Evolutionary conservation across 1,140 invertebrate genomes (phyloP).

Genomic region (Microvelia longipes): DNA sequence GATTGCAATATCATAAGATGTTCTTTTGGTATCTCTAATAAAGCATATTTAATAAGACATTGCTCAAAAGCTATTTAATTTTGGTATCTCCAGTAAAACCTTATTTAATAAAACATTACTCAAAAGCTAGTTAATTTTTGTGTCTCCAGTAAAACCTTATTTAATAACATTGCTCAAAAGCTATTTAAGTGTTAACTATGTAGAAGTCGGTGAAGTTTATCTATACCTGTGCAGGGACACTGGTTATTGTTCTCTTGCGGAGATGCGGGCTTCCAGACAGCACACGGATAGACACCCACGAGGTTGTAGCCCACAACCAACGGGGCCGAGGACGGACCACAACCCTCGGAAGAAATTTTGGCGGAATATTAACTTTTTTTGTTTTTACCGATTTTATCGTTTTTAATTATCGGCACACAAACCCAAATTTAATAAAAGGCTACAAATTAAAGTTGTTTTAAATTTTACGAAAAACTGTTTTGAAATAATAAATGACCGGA

Average conservation of each 20-base stretch:
- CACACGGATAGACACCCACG: constrained; percentile 38
- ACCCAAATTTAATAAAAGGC: background rate
- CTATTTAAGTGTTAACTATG: no score
- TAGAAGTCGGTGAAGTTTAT: no score
- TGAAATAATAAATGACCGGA: background rate
- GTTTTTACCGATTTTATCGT: background rate
- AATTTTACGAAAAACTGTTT: background rate
- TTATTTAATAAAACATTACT: no score
- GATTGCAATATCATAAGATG: no score
- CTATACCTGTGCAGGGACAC: constrained; percentile 30
- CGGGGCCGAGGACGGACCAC: constrained; percentile 13
- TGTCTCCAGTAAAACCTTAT: no score
- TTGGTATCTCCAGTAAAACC: no score
- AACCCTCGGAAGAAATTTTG: constrained; percentile 20
- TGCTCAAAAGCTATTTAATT: no score
- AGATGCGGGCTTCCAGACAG: constrained; percentile 33
- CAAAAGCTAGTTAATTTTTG: no score
- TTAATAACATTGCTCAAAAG: no score
- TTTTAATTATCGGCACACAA: background rate
- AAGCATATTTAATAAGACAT: no score
- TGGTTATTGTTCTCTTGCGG: constrained; percentile 11
- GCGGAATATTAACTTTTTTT: background rate
- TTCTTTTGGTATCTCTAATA: no score
- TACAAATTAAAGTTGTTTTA: background rate
- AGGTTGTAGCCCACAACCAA: constrained; percentile 35